Base-by-base conservation (phyloP, 2,797 vertebrate species). In the Mus minutoides region DNA sequence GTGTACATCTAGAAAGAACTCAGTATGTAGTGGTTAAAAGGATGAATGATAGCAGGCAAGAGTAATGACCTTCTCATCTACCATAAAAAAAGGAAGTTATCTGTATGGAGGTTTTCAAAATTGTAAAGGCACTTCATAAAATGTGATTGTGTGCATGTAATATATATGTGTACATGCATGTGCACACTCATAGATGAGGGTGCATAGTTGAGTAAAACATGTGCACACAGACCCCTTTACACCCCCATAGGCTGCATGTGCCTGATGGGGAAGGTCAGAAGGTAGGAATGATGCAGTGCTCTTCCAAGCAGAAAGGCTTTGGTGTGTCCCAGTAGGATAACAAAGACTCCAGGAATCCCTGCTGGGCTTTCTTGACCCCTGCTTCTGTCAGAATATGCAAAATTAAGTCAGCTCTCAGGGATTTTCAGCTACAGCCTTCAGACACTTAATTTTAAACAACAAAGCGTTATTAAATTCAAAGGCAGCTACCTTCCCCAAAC, bases 401-500 rank as follows among this genome's bases (percentile, higher is more conserved):
- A 90, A 46, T 94, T 91, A 54, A 76, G 64, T 31, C 37, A 83
- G 73, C 26, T 24, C 34, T 52, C 71, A 26, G 49, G 16, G 91
- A 69, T 40, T 54, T 80, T 54, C 69, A 88, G n/a, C 71, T 87
- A 91, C 93, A 67, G 19, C 71, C 37, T 56, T 43, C n/a, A 94
- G 22, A 90, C 40, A 92, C 34, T 82, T 75, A 69, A 73, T 88
- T 96, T 85, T 73, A 91, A 85, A 67, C 24, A 76, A 71, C 34
- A 78, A 82, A 79, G 64, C 43, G 58, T 69, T 76, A 40, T 60
- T 67, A 78, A 92, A 78, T 40, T 83, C 64, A 67, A 75, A 96
- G 16, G 54, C 46, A 75, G 46, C 19, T 75, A 17, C 12, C 34
- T 46, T 79, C 40, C 82, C 26, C 85, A 54, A 95, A 90, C 52